Evolutionary conservation across 2,888 invertebrate genomes (phyloP).

Genomic region (Timema podura): DNA sequence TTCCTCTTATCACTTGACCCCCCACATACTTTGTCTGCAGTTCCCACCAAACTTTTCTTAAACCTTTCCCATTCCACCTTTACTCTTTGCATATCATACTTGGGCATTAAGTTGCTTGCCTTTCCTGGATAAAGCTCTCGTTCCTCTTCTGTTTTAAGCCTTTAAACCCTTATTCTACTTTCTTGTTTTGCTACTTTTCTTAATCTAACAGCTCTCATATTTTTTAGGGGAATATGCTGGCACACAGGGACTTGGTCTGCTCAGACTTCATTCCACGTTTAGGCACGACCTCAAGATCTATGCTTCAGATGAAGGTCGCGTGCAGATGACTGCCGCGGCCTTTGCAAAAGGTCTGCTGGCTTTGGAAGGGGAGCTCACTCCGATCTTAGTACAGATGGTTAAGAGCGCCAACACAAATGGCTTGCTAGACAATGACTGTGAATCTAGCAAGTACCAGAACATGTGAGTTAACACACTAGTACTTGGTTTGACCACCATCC

Average conservation of each 20-base stretch:
- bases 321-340: slow-evolving; percentile 99
- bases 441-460: slow-evolving; percentile 91
- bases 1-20: too few relatives aligned
- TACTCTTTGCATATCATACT: too few relatives aligned
- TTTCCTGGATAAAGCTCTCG: too few relatives aligned
- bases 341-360: slow-evolving; percentile 98
- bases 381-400: slow-evolving; percentile 99
- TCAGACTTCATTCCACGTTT: slow-evolving; percentile 95
- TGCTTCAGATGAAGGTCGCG: slow-evolving; percentile 98
- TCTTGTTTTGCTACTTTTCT: too few relatives aligned
- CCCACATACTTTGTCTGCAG: too few relatives aligned
- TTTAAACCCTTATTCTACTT: too few relatives aligned
- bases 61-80: too few relatives aligned
- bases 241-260: slow-evolving; percentile 91
- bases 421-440: slow-evolving; percentile 94
- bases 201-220: too few relatives aligned
- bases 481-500: slow-evolving; percentile 15
- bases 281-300: slow-evolving; percentile 99
- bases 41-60: too few relatives aligned
- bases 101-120: too few relatives aligned
- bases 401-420: slow-evolving; percentile 99
- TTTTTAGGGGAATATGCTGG: slow-evolving; percentile 67
- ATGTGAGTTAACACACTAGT: slow-evolving; percentile 59
- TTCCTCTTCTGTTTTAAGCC: too few relatives aligned
- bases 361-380: slow-evolving; percentile 95